phyloP scores from a whole-genome alignment of 2,888 invertebrate species.

The Saturnia pavonia region DNA sequence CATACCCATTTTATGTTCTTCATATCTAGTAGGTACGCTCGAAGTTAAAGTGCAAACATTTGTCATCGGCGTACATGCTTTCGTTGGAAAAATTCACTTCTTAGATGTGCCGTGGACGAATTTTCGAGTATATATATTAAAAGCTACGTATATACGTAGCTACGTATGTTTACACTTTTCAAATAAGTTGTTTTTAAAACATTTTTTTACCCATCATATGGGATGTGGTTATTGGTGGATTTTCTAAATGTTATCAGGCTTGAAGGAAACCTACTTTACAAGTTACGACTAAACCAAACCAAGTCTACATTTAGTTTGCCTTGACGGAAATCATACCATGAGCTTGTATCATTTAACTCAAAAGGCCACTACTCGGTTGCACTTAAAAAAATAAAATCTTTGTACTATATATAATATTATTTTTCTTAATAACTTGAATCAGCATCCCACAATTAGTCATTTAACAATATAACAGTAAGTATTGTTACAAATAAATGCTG shows the following conservation, averaged over 20 bases:
- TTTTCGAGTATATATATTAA: neutral
- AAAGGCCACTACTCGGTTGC: no score
- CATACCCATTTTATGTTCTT: conserved; percentile 58
- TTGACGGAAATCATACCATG: neutral
- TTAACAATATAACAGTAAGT: no score
- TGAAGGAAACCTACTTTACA: neutral
- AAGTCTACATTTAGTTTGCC: neutral
- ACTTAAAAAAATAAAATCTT: no score
- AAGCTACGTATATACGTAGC: neutral
- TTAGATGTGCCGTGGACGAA: neutral
- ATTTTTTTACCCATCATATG: no score
- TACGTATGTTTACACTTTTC: neutral
- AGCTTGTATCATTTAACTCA: no score
- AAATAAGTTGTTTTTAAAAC: no score
- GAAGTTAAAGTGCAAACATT: conserved; percentile 42
- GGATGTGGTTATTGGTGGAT: neutral
- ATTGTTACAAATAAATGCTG: no score
- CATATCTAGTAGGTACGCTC: conserved; percentile 41
- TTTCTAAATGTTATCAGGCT: neutral
- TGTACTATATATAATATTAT: no score
- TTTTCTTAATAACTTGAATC: no score
- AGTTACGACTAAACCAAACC: neutral
- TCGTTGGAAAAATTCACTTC: neutral
- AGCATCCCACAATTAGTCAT: no score
- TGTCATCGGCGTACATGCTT: conserved; percentile 20